Evolutionary conservation across 2,888 invertebrate species (phyloP).

Genomic region (Perizoma affinitatum): DNA sequence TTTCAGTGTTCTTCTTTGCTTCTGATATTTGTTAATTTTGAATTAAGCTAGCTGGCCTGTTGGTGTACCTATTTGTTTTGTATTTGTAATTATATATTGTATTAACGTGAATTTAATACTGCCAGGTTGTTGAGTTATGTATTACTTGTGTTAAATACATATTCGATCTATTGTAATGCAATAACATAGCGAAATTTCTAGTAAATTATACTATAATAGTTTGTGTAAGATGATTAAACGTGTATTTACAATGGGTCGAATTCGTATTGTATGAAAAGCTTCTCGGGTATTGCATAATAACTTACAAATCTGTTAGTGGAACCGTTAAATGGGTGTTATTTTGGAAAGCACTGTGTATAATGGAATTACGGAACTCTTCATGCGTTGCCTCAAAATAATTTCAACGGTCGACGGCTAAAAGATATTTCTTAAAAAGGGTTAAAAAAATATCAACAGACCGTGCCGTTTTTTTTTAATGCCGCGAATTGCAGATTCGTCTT

Average conservation of each 20-base stretch:
- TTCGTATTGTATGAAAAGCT: slow-evolving; percentile 15
- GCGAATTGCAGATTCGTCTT: no score
- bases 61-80: slow-evolving; percentile 56
- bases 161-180: slow-evolving; percentile 22
- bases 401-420: no score
- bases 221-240: no score
- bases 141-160: slow-evolving; percentile 12
- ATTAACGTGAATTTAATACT: slow-evolving; percentile 44
- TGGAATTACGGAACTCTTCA: no score
- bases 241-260: slow-evolving; percentile 21
- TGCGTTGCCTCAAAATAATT: no score
- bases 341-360: no score
- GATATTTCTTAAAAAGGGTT: no score
- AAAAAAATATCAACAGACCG: no score
- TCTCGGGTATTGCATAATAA: slow-evolving; percentile 22
- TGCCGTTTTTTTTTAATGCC: no score
- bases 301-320: not conserved
- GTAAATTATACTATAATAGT: not conserved
- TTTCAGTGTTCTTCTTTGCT: slow-evolving; percentile 61
- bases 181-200: slow-evolving; percentile 7
- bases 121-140: slow-evolving; percentile 42
- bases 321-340: no score
- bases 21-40: slow-evolving; percentile 60
- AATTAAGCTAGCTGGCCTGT: slow-evolving; percentile 48
- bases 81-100: slow-evolving; percentile 51